phyloP scores from a whole-genome alignment of 1,140 invertebrate genomes.

The Spodoptera frugiperda region DNA sequence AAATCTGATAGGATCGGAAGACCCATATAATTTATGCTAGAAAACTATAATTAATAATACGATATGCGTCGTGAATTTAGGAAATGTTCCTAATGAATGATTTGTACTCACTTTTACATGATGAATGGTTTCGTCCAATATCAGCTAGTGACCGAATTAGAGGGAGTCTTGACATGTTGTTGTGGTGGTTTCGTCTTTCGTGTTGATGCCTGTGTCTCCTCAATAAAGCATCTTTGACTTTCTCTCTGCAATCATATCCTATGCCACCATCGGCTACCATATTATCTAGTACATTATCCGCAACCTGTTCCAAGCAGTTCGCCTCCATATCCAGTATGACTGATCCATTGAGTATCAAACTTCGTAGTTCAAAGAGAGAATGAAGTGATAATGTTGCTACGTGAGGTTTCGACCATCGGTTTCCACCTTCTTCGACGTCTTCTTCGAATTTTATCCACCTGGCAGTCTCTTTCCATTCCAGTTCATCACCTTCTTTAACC shows the following conservation, averaged over 20 bases:
- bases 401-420: slow-evolving; percentile 97
- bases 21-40: slow-evolving; percentile 27
- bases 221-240: slow-evolving; percentile 94
- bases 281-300: slow-evolving; percentile 96
- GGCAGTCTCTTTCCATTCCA: slow-evolving; percentile 99
- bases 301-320: slow-evolving; percentile 92
- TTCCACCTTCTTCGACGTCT: slow-evolving; percentile 97
- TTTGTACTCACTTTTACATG: slow-evolving; percentile 95
- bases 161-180: slow-evolving; percentile 93
- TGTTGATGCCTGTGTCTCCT: slow-evolving; percentile 98
- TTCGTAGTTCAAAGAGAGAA: slow-evolving; percentile 95
- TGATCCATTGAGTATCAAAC: slow-evolving; percentile 94
- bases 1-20: slow-evolving; percentile 86
- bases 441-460: slow-evolving; percentile 98
- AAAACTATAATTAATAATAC: slow-evolving; percentile 43
- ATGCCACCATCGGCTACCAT: slow-evolving; percentile 94
- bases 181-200: slow-evolving; percentile 91
- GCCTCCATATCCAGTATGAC: slow-evolving; percentile 97
- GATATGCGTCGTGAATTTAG: slow-evolving; percentile 20
- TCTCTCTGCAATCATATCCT: slow-evolving; percentile 91
- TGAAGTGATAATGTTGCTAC: slow-evolving; percentile 97
- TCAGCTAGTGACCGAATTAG: slow-evolving; percentile 98
- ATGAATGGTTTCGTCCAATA: slow-evolving; percentile 98
- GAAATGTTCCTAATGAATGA: slow-evolving; percentile 20
- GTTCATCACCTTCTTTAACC: slow-evolving; percentile 93